Evolutionary conservation across 2,113 vertebrate genomes (phyloP), one percentile per base, ranked within the genome.

Genomic region (Ivindomyrus marchei): DNA sequence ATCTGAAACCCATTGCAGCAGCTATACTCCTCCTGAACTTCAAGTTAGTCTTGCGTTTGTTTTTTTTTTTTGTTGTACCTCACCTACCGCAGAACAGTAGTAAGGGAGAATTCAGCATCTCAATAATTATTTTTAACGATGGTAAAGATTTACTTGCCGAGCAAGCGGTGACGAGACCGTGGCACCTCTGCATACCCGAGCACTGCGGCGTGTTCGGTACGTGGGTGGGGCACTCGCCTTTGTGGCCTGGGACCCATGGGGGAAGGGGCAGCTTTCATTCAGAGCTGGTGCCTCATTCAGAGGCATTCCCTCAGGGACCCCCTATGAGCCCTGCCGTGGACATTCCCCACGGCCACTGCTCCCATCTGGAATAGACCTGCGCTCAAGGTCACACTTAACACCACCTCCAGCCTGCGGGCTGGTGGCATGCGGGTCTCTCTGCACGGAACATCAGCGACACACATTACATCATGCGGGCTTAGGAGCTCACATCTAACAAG

Each of bases 1-100:
- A 84, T 56, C 74, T 56, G 88, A 84, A 84, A 89, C 36, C 47
- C 53, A 89, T 58, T 42, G n/a, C 31, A 17, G 45, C 46, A 77
- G 52, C 52, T 53, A 19, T 5, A 4, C 77, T 42, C 21, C 74
- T 21, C 31, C 13, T 31, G 10, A 50, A 50, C 11, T 13, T 50
- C 49, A 13, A 13, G 49, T 15, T 13, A 50, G 50, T 45, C 39
- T 49, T 49, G n/a, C 70, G n/a, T 85, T 85, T 4, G 49, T 53
- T 80, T 24, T 70, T 31, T 31, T 31, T 31, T 42, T 87, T 39
- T 52, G 1, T 77, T 27, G 77, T 2, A 39, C 45, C 85, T 17
- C 62, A 52, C 45, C 42, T 58, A 50, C 17, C 6, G 49, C 46
- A 50, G 85, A 31, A 39, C 85, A 87, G 53, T 13, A 87, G 24